Conservation (phyloP, 2,113 vertebrate species). For the Campylorhamphus procurvoides region DNA sequence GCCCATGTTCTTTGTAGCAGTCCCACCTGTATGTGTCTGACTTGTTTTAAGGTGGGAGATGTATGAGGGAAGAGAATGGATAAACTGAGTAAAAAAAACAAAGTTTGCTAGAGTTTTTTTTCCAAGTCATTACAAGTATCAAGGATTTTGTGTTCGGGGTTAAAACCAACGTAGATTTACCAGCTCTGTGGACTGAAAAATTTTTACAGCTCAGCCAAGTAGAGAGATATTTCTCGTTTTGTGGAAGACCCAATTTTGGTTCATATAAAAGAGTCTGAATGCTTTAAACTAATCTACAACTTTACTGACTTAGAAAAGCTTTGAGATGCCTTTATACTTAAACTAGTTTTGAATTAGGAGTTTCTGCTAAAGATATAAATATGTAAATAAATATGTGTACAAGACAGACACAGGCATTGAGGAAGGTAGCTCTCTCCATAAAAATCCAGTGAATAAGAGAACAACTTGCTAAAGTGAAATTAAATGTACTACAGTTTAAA, state of each 20-base stretch:
- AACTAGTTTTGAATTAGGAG: background rate
- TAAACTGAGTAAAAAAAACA: background rate
- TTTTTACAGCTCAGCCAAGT: background rate
- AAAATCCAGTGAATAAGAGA: background rate
- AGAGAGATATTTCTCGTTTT: background rate
- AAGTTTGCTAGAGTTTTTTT: background rate
- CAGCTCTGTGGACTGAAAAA: background rate
- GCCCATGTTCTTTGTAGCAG: accelerated
- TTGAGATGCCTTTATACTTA: background rate
- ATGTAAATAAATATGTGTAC: background rate
- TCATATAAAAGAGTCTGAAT: background rate
- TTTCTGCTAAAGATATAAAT: background rate
- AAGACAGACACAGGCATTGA: background rate
- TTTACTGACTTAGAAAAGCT: background rate
- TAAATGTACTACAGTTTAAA: background rate
- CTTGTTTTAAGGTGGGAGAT: background rate
- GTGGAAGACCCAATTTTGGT: background rate
- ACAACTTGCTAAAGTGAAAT: background rate
- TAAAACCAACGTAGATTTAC: background rate
- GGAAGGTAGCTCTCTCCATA: background rate
- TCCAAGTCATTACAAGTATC: background rate
- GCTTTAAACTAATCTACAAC: background rate
- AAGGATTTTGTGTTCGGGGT: background rate
- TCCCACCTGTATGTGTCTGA: accelerated
- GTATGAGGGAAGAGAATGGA: background rate